These are phyloP conservation scores for Ctenoplectra terminalis DNA, from an alignment of 1,140 invertebrate genomes.

Conservation along the genomic window DNA sequence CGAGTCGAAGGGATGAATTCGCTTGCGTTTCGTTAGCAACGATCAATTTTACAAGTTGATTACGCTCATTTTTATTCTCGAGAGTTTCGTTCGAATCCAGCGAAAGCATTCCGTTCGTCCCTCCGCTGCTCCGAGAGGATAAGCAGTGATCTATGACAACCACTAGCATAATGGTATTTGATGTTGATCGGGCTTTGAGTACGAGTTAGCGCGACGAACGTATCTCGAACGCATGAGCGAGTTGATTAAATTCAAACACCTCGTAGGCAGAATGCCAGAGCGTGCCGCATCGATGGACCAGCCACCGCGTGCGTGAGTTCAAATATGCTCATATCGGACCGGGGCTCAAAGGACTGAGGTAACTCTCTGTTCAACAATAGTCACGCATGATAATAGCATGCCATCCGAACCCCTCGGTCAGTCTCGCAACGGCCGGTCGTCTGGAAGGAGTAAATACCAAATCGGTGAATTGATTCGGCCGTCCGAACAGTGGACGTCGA, in stretches of 20 bases:
- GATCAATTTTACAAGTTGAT: not conserved
- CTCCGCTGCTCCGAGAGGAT: not conserved
- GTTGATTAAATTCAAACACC: conserved; percentile 83
- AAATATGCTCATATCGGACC: conserved; percentile 81
- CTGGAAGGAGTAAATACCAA: conserved; percentile 75
- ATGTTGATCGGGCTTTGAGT: conserved; percentile 81
- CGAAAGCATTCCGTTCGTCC: not conserved
- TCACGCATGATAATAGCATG: conserved; percentile 80
- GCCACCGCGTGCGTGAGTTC: conserved; percentile 71
- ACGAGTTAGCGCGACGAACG: conserved; percentile 72
- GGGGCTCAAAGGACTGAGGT: conserved; percentile 77
- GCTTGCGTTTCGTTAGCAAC: not conserved
- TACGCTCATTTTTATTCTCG: too few species aligned
- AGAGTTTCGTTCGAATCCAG: too few species aligned
- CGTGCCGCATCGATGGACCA: conserved; percentile 64
- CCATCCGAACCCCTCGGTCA: conserved; percentile 69
- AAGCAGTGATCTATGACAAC: conserved; percentile 38
- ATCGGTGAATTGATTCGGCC: conserved; percentile 52
- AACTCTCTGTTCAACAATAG: conserved; percentile 78
- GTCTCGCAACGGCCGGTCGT: conserved; percentile 70
- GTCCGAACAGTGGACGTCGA: not conserved
- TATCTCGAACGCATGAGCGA: conserved; percentile 79
- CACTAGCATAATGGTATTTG: conserved; percentile 78
- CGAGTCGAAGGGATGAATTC: not conserved
- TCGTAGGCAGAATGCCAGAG: conserved; percentile 78